These are phyloP conservation scores for Lysiphlebus fabarum DNA, from an alignment of 1,140 invertebrate species.

Conservation along the genomic window DNA sequence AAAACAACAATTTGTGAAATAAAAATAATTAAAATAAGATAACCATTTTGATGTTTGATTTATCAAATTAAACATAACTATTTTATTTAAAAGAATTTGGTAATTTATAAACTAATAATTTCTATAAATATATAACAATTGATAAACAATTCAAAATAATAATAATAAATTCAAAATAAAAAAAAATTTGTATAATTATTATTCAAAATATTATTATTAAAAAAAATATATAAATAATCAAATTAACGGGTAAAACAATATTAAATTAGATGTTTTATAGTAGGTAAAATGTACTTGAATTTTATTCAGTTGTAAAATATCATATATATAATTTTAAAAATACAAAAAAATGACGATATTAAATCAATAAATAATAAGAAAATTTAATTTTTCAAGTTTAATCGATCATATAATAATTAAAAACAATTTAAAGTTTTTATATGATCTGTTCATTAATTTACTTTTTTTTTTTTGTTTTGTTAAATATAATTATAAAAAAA, in stretches of 20 bases:
- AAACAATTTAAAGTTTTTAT: too few relatives aligned
- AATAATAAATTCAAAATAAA: slow-evolving; percentile 25
- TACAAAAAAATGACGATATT: too few relatives aligned
- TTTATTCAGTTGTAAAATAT: neutral
- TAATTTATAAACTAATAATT: slow-evolving; percentile 20
- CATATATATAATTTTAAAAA: too few relatives aligned
- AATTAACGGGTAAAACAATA: slow-evolving; percentile 9
- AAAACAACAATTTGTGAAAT: slow-evolving; percentile 4
- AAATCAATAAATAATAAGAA: too few relatives aligned
- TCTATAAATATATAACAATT: too few relatives aligned
- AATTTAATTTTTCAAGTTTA: too few relatives aligned
- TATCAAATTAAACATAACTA: too few relatives aligned
- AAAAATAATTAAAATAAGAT: neutral
- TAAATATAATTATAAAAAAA: too few relatives aligned
- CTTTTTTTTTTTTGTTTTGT: too few relatives aligned
- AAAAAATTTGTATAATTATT: slow-evolving; percentile 19
- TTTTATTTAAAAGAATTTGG: slow-evolving; percentile 3
- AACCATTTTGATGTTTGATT: too few relatives aligned
- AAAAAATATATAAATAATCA: slow-evolving; percentile 6
- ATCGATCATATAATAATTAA: too few relatives aligned
- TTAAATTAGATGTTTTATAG: slow-evolving; percentile 14
- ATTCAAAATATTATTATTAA: slow-evolving; percentile 9
- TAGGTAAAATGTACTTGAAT: neutral
- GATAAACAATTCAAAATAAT: slow-evolving; percentile 8
- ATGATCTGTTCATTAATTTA: too few relatives aligned